Conservation (phyloP, 35 echinoderm and acorn worm species). For the Lytechinus variegatus region DNA sequence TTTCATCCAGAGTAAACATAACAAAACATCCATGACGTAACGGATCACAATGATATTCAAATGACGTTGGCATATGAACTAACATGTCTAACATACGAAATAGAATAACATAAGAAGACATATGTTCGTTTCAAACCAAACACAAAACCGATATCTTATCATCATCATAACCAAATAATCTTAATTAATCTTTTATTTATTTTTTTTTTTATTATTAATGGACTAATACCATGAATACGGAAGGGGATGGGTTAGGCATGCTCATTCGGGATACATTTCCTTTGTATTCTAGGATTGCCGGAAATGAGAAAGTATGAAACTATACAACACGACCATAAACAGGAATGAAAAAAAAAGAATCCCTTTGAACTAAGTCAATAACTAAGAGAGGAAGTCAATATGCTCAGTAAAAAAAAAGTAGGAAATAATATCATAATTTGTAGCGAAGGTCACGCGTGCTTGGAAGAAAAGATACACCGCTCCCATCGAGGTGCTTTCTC, state of each 20-base stretch:
- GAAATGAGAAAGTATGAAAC: not conserved
- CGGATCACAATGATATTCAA: too few species aligned
- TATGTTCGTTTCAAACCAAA: too few species aligned
- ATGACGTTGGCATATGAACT: too few species aligned
- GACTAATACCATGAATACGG: too few species aligned
- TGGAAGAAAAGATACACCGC: not conserved
- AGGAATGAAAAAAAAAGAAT: not conserved
- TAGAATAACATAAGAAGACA: too few species aligned
- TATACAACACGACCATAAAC: not conserved
- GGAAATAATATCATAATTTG: conserved; percentile 6
- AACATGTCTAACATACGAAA: too few species aligned
- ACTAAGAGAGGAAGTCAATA: not conserved
- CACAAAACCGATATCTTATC: not conserved
- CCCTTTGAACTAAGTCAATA: not conserved
- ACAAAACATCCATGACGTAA: too few species aligned
- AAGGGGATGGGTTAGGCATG: not conserved
- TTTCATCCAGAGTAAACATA: too few species aligned
- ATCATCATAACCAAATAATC: not conserved
- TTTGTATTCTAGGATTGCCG: not conserved
- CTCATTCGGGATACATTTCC: not conserved
- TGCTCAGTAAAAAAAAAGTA: not conserved
- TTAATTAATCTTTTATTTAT: too few species aligned
- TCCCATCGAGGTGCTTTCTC: not conserved
- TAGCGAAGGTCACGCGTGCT: not conserved
- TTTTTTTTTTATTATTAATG: too few species aligned